phyloP scores from a whole-genome alignment of 2,113 vertebrate species.

The Ranitomeya imitator region DNA sequence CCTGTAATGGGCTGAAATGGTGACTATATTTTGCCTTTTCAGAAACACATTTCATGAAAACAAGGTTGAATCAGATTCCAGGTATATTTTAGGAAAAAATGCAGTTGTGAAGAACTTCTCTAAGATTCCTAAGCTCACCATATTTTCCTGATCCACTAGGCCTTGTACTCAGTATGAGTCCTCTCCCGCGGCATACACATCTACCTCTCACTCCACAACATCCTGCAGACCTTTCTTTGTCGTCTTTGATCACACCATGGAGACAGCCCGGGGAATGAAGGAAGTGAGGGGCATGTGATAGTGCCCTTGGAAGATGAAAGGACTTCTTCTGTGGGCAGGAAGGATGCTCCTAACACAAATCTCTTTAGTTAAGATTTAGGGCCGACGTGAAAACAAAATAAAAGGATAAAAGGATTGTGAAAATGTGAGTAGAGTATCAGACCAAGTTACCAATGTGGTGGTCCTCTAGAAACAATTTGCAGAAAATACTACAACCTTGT shows the following conservation, averaged over 20 bases:
- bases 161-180: not conserved
- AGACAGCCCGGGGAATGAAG: not conserved
- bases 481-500: too few species aligned
- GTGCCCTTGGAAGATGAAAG: slow-evolving; percentile 7
- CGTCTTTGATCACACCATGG: not conserved
- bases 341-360: not conserved
- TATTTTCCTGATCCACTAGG: not conserved
- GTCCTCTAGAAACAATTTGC: too few species aligned
- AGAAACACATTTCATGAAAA: too few species aligned
- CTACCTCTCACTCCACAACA: not conserved
- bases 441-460: not conserved
- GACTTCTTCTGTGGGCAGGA: not conserved
- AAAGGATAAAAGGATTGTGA: not conserved
- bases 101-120: not conserved
- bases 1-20: too few species aligned
- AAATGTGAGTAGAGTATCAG: not conserved
- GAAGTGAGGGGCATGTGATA: not conserved
- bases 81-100: not conserved
- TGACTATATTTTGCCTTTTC: too few species aligned
- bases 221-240: not conserved
- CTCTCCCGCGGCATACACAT: not conserved
- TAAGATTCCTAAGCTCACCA: not conserved
- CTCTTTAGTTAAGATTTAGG: not conserved
- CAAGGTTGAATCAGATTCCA: not conserved
- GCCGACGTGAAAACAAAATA: not conserved